A percentile compares a stretch with the other conserved stretches of the same genome.
phyloP scores from a whole-genome alignment of 2,113 vertebrate species.

The Macroglossus sobrinus region DNA sequence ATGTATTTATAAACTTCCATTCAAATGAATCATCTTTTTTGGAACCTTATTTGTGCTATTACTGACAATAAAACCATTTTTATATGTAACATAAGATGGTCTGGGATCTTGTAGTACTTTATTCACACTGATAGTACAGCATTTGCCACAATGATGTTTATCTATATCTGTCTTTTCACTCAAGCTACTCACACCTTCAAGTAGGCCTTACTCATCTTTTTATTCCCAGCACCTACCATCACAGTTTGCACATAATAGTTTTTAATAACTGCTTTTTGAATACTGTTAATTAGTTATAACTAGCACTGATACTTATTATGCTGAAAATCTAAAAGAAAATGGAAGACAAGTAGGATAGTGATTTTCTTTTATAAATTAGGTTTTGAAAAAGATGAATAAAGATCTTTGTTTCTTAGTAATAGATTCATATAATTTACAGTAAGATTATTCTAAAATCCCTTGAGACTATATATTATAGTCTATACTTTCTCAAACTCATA shows the following conservation, averaged over 20 bases:
- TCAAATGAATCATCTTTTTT: background rate
- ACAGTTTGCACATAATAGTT: conserved; percentile 24
- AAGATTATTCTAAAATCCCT: conserved; percentile 73
- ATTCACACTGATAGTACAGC: background rate
- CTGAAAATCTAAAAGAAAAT: conserved; percentile 52
- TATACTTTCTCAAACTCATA: conserved; percentile 39
- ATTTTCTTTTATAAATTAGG: conserved; percentile 56
- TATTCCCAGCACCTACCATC: conserved; percentile 11
- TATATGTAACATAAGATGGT: background rate
- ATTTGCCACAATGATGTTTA: background rate
- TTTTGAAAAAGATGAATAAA: conserved; percentile 65
- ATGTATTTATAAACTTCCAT: background rate
- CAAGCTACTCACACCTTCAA: background rate
- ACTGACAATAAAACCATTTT: conserved; percentile 19
- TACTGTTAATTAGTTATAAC: conserved; percentile 48
- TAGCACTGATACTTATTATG: conserved; percentile 28
- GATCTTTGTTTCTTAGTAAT: conserved; percentile 70
- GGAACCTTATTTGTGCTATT: background rate
- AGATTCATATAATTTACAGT: conserved; percentile 72
- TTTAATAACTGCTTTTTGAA: conserved; percentile 33
- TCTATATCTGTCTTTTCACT: background rate
- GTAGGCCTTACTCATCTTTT: background rate
- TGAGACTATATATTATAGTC: conserved; percentile 36
- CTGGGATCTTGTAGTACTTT: background rate
- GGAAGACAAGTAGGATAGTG: background rate